Conservation (phyloP, 1,140 invertebrate genomes). For the Thalassaphorura encarpata region DNA sequence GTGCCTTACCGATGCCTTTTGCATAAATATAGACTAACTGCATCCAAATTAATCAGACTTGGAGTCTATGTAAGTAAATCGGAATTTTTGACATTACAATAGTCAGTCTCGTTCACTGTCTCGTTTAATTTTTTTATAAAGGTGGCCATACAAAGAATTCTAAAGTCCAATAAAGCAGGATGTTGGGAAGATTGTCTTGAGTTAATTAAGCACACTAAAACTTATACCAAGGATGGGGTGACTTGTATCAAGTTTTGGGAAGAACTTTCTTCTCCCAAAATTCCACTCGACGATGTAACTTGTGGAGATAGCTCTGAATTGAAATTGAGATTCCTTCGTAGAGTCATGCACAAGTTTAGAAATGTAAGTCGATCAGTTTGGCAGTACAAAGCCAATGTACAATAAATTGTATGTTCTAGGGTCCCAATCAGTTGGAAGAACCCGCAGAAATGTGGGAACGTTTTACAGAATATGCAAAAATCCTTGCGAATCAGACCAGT, state of each 20-base stretch:
- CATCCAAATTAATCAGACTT: conserved; percentile 7
- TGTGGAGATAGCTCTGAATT: background rate
- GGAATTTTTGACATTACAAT: no score
- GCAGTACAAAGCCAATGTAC: no score
- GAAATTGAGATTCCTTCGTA: background rate
- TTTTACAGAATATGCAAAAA: background rate
- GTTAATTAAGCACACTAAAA: conserved; percentile 17
- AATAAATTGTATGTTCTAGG: no score
- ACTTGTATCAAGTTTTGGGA: conserved; percentile 1
- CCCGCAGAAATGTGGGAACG: background rate
- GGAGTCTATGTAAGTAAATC: background rate
- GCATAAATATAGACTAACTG: conserved; percentile 17
- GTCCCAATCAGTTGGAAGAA: background rate
- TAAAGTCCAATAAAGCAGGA: conserved; percentile 5
- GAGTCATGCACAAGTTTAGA: background rate
- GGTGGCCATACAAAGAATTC: conserved; percentile 21
- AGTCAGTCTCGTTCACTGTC: no score
- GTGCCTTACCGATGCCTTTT: conserved; percentile 27
- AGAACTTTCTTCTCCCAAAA: background rate
- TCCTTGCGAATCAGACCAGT: conserved; percentile 3
- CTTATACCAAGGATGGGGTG: conserved; percentile 2
- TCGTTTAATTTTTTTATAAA: conserved; percentile 1
- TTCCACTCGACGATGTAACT: conserved; percentile 2
- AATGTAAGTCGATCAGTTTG: background rate
- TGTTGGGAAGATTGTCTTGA: conserved; percentile 22